Percentiles rank a stretch among this genome's conserved stretches.
Evolutionary conservation across 2,888 invertebrate genomes (phyloP).

Genomic region (Coleophora flavipennella): DNA sequence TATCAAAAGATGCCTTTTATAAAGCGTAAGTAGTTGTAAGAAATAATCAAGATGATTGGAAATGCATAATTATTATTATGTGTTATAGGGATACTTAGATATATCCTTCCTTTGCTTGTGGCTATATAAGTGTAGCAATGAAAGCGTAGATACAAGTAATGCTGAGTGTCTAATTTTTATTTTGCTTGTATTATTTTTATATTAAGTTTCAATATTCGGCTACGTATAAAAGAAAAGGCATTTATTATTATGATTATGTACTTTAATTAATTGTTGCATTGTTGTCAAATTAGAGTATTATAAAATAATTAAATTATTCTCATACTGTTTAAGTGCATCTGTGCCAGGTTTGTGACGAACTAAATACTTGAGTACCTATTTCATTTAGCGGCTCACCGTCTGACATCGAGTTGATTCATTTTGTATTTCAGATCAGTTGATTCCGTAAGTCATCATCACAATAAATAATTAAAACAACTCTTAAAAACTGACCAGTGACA

Average conservation of each 20-base stretch:
- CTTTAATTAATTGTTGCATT: constrained; percentile 60
- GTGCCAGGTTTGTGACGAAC: background rate
- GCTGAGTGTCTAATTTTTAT: constrained; percentile 27
- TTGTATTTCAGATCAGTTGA: too few species aligned
- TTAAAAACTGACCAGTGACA: too few species aligned
- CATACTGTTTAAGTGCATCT: constrained; percentile 42
- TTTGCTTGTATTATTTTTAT: constrained; percentile 15
- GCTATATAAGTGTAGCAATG: constrained; percentile 35
- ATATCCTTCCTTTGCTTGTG: constrained; percentile 43
- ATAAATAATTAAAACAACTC: too few species aligned
- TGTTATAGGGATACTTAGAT: constrained; percentile 39
- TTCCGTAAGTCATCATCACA: too few species aligned
- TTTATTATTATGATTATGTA: constrained; percentile 53
- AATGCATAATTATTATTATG: constrained; percentile 57
- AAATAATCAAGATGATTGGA: constrained; percentile 33
- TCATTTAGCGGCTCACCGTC: too few species aligned
- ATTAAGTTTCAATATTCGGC: constrained; percentile 43
- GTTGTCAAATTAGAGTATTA: constrained; percentile 59
- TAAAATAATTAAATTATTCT: constrained; percentile 57
- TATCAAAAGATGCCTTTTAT: constrained; percentile 65
- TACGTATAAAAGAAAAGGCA: constrained; percentile 47
- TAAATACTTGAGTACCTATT: too few species aligned
- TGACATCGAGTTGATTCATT: too few species aligned
- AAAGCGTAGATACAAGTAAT: constrained; percentile 24
- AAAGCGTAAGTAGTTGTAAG: constrained; percentile 64